Evolutionary conservation across 2,888 invertebrate genomes (phyloP), one percentile per base, ranked within the genome.

Genomic region (Drosophila mercatorum): DNA sequence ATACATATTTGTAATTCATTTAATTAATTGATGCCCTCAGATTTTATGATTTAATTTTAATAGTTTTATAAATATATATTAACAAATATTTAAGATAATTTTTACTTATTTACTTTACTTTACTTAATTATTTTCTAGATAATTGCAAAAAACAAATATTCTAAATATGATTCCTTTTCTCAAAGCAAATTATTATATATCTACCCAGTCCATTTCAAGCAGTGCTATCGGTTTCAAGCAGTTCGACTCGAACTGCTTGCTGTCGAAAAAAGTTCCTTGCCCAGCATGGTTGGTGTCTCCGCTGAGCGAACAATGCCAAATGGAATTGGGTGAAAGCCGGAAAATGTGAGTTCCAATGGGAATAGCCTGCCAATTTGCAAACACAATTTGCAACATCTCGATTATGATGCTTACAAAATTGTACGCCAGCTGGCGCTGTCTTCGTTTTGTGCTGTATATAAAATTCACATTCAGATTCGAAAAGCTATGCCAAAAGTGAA

Each of bases 261-360:
- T 17, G 31, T 11, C 34, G 17, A 43, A 28, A 44, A 64, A 64
- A 51, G 47, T 61, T 72, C 36, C 22, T 26, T 40, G 43, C 47
- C 38, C 22, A 26, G 17, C n/a, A 26, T 8, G 78, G 78, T 78
- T 75, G 34, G 11, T 63, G 78, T 75, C 79, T 49, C 7, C 17
- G 69, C 61, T 78, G n/a, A 61, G 38, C 28, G 10, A 6, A 34
- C 49, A 43, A 7, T 67, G 60, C 63, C 8, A 67, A 62, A 26
- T 68, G 57, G 53, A 65, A 65, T 34, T 14, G 12, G 22, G 26
- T 12, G 49, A 47, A 34, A 26, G 65, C 22, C 62, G 66, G 68
- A 76, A 76, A 76, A 68, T 72, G 2, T 14, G 14, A 26, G 22
- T 71, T 78, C 78, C 71, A 75, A 61, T 49, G 43, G 44, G 71